Conservation (phyloP, 2,888 invertebrate species). For the Orthosia incerta region DNA sequence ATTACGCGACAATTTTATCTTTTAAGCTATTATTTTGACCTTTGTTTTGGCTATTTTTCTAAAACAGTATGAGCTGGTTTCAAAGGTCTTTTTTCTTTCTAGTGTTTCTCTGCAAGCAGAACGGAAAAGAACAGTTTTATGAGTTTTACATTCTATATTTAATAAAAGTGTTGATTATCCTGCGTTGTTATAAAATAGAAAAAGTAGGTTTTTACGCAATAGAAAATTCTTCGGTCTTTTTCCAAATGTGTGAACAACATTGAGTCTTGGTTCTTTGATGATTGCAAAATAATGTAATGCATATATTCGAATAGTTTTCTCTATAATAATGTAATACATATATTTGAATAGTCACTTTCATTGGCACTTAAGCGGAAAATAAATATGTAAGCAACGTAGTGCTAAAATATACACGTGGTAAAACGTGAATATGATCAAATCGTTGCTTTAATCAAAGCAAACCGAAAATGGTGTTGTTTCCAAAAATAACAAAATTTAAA, state of each 20-base stretch:
- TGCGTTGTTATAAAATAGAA: not conserved
- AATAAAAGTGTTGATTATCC: not conserved
- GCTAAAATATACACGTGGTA: too few relatives aligned
- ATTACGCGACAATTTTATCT: conserved; percentile 38
- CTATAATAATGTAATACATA: too few relatives aligned
- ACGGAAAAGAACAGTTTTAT: conserved; percentile 9
- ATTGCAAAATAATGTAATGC: too few relatives aligned
- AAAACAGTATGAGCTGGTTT: conserved; percentile 29
- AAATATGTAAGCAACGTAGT: too few relatives aligned
- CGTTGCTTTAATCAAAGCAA: too few relatives aligned
- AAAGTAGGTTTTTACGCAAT: not conserved
- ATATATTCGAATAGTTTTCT: too few relatives aligned
- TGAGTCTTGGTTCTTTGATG: too few relatives aligned
- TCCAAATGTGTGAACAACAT: not conserved
- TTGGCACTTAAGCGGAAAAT: too few relatives aligned
- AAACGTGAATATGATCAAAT: too few relatives aligned
- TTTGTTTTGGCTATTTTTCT: conserved; percentile 35
- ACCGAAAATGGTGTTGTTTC: too few relatives aligned
- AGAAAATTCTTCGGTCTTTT: not conserved
- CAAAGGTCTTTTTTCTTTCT: conserved; percentile 27
- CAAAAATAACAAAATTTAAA: too few relatives aligned
- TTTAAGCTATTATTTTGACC: conserved; percentile 31
- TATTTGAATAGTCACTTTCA: too few relatives aligned
- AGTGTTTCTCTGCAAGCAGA: not conserved
- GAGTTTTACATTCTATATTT: conserved; percentile 17